Percentiles rank a stretch among this genome's conserved stretches.
These are phyloP conservation scores for Nyctibius bracteatus DNA, from an alignment of 2,113 vertebrate genomes.

Conservation along the genomic window DNA sequence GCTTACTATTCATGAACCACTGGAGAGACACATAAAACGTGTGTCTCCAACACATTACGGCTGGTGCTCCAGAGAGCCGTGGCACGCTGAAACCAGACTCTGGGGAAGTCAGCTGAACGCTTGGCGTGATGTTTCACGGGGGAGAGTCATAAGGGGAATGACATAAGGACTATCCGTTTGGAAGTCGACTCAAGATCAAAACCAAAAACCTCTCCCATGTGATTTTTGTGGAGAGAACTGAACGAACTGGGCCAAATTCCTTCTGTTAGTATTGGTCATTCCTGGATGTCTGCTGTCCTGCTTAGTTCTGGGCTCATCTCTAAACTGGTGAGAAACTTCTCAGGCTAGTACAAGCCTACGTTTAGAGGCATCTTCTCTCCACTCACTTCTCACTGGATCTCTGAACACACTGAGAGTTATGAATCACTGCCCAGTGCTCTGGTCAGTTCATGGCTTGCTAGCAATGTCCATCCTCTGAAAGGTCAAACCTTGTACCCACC, in stretches of 20 bases:
- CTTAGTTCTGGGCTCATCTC: background rate
- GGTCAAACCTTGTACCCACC: background rate
- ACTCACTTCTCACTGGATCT: background rate
- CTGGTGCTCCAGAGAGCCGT: background rate
- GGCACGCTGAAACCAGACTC: background rate
- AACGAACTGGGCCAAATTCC: background rate
- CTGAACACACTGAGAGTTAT: background rate
- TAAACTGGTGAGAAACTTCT: background rate
- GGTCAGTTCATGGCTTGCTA: background rate
- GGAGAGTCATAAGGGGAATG: background rate
- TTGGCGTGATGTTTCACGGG: accelerated
- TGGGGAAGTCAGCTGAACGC: background rate
- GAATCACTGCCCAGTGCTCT: background rate
- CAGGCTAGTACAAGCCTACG: background rate
- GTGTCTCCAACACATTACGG: background rate
- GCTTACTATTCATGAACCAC: conserved; percentile 62
- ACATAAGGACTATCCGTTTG: background rate
- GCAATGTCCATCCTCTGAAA: background rate
- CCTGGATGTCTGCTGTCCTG: background rate
- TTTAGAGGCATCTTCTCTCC: background rate
- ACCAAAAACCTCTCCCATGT: background rate
- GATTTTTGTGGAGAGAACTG: background rate
- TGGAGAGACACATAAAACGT: background rate
- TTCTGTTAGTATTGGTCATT: background rate
- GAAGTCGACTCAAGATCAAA: background rate